Conservation (phyloP, 2,113 vertebrate genomes). For the Oncorhynchus nerka region DNA sequence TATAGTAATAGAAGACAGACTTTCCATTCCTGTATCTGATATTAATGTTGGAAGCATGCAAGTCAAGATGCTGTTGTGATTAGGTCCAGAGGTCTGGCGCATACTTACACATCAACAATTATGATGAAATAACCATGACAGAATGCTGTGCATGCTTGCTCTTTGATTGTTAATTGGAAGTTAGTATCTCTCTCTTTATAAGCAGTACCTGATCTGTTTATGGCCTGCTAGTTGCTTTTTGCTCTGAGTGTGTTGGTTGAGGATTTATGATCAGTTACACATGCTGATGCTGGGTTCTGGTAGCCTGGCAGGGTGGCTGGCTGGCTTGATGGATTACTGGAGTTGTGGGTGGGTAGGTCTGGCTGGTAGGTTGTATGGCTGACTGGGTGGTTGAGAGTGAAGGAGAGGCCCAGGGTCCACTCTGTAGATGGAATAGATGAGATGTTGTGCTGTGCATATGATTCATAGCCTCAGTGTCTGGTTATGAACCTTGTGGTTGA, state of each 20-base stretch:
- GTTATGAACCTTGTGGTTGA: too few species aligned
- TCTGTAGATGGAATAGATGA: too few species aligned
- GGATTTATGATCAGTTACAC: background rate
- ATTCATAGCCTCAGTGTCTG: too few species aligned
- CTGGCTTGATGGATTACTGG: too few species aligned
- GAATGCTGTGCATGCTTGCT: background rate
- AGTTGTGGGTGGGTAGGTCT: background rate
- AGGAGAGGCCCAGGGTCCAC: too few species aligned
- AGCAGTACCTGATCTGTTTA: conserved; percentile 3
- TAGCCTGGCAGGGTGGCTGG: background rate
- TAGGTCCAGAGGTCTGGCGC: background rate
- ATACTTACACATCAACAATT: background rate
- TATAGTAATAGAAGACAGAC: background rate
- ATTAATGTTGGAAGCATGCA: background rate
- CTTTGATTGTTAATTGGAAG: conserved; percentile 4
- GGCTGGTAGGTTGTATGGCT: background rate
- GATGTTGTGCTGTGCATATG: background rate
- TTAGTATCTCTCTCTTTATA: conserved; percentile 4
- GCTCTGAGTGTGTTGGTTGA: background rate
- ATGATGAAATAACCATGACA: conserved; percentile 8
- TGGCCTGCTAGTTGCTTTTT: conserved; percentile 8
- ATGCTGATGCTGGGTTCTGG: conserved; percentile 2
- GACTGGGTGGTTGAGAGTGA: background rate
- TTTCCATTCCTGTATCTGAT: background rate
- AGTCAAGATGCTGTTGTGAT: background rate